Percentiles rank a stretch among this genome's conserved stretches.
Evolutionary conservation across 1,140 invertebrate genomes (phyloP).

Genomic region (Camponotus floridanus): DNA sequence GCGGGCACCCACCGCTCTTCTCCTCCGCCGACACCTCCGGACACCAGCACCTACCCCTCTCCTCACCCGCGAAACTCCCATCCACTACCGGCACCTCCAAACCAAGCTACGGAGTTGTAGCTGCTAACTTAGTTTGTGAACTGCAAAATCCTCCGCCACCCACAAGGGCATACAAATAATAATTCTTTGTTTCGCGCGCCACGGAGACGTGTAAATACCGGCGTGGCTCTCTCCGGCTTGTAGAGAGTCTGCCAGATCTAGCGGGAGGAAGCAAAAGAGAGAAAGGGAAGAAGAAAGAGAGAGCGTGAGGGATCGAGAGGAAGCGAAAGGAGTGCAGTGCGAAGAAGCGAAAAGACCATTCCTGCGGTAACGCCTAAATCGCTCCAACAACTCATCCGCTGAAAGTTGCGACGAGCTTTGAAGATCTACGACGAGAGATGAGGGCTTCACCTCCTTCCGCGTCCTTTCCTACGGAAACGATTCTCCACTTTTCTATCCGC

Average conservation of each 20-base stretch:
- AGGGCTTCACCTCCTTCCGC: constrained; percentile 59
- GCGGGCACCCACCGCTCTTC: constrained; percentile 40
- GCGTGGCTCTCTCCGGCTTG: constrained; percentile 72
- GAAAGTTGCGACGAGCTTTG: constrained; percentile 84
- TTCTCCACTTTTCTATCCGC: constrained; percentile 62
- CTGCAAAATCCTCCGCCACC: constrained; percentile 83
- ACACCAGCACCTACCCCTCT: constrained; percentile 57
- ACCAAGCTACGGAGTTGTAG: constrained; percentile 77
- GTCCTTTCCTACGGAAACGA: constrained; percentile 52
- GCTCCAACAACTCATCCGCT: constrained; percentile 85
- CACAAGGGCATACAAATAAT: constrained; percentile 84
- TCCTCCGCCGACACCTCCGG: constrained; percentile 58
- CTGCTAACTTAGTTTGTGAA: constrained; percentile 85
- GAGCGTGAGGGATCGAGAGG: constrained; percentile 44
- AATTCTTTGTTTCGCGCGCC: constrained; percentile 85
- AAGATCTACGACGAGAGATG: constrained; percentile 80
- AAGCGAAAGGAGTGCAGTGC: constrained; percentile 62
- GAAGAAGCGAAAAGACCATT: constrained; percentile 80
- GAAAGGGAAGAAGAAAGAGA: constrained; percentile 41
- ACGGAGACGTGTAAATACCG: constrained; percentile 84
- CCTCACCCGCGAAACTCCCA: constrained; percentile 51
- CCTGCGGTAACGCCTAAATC: constrained; percentile 83
- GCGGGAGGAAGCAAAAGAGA: constrained; percentile 14
- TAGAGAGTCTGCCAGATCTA: constrained; percentile 67
- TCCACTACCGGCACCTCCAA: constrained; percentile 56